Base-by-base conservation (phyloP, 1,140 invertebrate species). In the Anoplophora glabripennis region DNA sequence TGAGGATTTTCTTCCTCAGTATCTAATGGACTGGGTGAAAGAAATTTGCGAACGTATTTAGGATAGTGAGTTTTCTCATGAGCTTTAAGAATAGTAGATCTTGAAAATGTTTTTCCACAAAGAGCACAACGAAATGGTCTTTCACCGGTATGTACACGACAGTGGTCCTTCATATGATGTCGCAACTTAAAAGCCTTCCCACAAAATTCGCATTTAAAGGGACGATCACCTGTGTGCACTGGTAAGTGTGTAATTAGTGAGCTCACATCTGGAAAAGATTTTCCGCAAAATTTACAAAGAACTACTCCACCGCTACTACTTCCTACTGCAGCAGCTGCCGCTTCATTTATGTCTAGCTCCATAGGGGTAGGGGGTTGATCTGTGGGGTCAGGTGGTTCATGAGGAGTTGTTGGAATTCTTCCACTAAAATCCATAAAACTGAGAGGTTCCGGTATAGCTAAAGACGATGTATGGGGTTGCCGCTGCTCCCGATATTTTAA, bases 121-220 rank as follows among this genome's bases (percentile, higher is more conserved):
- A 93, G 79, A 46, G 85, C 83, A 77, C 93, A 95, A 64, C 89
- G 83, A 79, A 94, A 95, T 3, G 92, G 92, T 57, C 92, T 81
- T 75, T 94, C 92, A 49, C 92, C 92, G 66, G 91, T 93, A 75
- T 94, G 92, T 51, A 93, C 91, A 69, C 90, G 85, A 78, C 90
- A 92, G 77, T 94, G 92, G 77, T 94, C 91, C 78, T 93, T 93
- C 91, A 94, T 93, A 78, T 93, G 91, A 75, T 93, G 90, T 44
- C 91, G 82, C 64, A 93, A 77, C 75, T 93, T 94, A 80, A 93
- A 93, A 59, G 90, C 89, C 78, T 92, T 92, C 54, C 90, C 90
- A 76, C 91, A 93, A 80, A 92, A 92, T 76, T 92, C 90, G 81
- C 92, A 93, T 78, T 92, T 92, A 76, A 93, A 93, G 37, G 90